Conservation (phyloP, 2,113 vertebrate genomes). For the Tor tambroides region DNA sequence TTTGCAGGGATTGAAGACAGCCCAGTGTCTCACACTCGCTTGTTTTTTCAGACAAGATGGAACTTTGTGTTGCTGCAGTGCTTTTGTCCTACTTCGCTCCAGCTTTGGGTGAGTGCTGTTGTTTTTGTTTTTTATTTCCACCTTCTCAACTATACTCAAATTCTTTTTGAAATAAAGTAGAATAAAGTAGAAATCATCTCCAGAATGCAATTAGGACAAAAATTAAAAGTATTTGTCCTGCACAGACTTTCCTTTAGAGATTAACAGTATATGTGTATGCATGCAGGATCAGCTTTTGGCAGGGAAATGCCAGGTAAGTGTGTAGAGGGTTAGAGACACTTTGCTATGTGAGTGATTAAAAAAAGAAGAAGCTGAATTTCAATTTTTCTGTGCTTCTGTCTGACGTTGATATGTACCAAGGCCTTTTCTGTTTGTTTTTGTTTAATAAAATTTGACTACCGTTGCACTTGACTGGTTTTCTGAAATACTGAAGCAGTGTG, state of each 20-base stretch:
- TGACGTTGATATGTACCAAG: background rate
- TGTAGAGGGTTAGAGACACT: slow-evolving; percentile 17
- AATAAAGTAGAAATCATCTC: background rate
- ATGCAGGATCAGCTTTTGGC: slow-evolving; percentile 67
- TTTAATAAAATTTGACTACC: background rate
- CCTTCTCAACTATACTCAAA: background rate
- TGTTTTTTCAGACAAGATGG: slow-evolving; percentile 69
- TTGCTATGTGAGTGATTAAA: slow-evolving; percentile 5
- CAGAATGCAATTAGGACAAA: background rate
- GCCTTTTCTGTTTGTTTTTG: slow-evolving; percentile 16
- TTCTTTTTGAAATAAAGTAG: background rate
- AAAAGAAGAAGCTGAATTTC: slow-evolving; percentile 12
- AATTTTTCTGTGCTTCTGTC: slow-evolving; percentile 14
- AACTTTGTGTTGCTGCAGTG: slow-evolving; percentile 66
- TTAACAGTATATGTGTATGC: slow-evolving; percentile 43
- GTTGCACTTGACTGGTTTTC: slow-evolving; percentile 13
- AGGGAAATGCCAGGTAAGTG: slow-evolving; percentile 68
- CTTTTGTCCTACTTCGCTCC: slow-evolving; percentile 69
- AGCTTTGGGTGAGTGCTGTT: slow-evolving; percentile 71
- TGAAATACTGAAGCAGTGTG: background rate
- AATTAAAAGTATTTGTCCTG: background rate
- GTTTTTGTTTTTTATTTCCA: background rate
- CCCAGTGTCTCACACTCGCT: background rate
- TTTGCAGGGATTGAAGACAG: slow-evolving; percentile 44
- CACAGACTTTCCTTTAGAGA: background rate